phyloP scores from a whole-genome alignment of 1,140 invertebrate species.

The Carposina sasakii region DNA sequence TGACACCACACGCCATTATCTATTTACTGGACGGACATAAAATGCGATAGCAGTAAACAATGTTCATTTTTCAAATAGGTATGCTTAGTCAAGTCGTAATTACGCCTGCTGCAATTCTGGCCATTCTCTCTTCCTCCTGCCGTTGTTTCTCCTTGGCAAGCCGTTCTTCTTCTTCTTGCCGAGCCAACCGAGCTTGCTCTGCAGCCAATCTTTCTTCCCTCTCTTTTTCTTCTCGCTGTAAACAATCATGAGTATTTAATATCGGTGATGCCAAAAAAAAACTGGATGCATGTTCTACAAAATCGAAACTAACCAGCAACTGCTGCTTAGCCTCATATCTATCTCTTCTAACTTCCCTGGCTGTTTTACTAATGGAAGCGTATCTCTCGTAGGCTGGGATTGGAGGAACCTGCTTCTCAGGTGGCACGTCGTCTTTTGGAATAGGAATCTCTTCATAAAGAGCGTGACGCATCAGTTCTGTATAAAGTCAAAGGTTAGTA shows the following conservation, averaged over 20 bases:
- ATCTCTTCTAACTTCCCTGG: constrained; percentile 46
- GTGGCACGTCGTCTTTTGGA: constrained; percentile 54
- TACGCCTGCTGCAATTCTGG: constrained; percentile 56
- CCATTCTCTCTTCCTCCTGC: constrained; percentile 55
- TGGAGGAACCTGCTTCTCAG: constrained; percentile 53
- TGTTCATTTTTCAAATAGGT: no score
- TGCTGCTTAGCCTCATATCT: constrained; percentile 46
- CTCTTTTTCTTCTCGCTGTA: constrained; percentile 48
- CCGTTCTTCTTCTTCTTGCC: constrained; percentile 49
- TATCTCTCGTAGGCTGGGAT: constrained; percentile 58
- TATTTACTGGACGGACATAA: no score
- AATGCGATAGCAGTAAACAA: no score
- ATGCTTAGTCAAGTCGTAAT: no score
- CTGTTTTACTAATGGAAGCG: constrained; percentile 52
- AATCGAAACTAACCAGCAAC: constrained; percentile 37
- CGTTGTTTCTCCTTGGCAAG: constrained; percentile 41
- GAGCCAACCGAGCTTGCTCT: constrained; percentile 46
- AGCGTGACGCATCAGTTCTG: constrained; percentile 48
- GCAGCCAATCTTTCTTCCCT: constrained; percentile 43
- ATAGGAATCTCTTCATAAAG: constrained; percentile 60
- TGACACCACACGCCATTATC: no score
- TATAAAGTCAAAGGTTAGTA: no score
- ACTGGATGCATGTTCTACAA: no score
- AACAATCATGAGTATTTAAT: no score
- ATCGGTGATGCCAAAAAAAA: no score